These are phyloP conservation scores for Mayetiola destructor DNA, from an alignment of 2,888 invertebrate species.

Conservation along the genomic window DNA sequence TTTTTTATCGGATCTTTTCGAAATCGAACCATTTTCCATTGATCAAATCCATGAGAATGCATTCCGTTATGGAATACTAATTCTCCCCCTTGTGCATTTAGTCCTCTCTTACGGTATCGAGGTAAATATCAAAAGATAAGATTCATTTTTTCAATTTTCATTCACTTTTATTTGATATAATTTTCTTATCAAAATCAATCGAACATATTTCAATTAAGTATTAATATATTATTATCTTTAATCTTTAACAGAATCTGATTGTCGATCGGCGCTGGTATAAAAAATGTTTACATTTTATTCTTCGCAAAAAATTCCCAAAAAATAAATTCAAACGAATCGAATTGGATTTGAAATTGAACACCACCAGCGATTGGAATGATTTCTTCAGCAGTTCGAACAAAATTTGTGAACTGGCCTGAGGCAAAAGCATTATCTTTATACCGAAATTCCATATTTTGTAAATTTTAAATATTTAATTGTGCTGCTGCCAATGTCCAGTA, in stretches of 20 bases:
- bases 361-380: not conserved
- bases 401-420: too few species aligned
- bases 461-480: not conserved
- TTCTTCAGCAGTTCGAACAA: not conserved
- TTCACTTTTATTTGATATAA: too few species aligned
- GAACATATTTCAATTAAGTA: not conserved
- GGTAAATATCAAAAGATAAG: slow-evolving; percentile 33
- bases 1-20: slow-evolving; percentile 41
- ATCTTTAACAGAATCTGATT: slow-evolving; percentile 14
- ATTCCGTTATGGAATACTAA: slow-evolving; percentile 43
- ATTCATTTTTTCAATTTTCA: not conserved
- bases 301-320: slow-evolving; percentile 12
- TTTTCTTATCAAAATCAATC: not conserved
- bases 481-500: too few species aligned
- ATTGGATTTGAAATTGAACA: not conserved
- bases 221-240: not conserved
- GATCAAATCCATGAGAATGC: slow-evolving; percentile 30
- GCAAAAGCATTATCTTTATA: not conserved
- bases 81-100: slow-evolving; percentile 45
- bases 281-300: slow-evolving; percentile 10
- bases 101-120: slow-evolving; percentile 44
- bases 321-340: slow-evolving; percentile 16
- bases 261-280: slow-evolving; percentile 14
- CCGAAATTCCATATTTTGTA: not conserved
- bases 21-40: slow-evolving; percentile 36